Base-by-base conservation (phyloP, 1,140 invertebrate genomes). In the Brevipalpus yothersi region DNA sequence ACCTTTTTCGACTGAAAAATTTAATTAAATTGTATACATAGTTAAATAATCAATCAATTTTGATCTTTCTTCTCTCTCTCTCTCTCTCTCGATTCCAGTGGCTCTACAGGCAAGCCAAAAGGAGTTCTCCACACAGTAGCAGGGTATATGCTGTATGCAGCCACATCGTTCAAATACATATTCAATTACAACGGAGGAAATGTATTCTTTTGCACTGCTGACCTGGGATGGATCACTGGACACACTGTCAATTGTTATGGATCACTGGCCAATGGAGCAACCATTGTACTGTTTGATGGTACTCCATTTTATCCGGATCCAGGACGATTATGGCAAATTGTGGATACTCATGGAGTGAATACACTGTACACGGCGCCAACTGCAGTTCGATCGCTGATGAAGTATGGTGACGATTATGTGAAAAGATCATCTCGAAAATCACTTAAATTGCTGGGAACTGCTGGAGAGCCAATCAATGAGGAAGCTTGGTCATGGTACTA, bases 301-400 rank as follows among this genome's bases (percentile, higher is more conserved):
- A 87, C 86, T 0, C 92, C 92, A 10, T 92, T 89, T 68, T 81
- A 83, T 70, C 86, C 87, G 0, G 69, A 72, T 63, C 66, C 75
- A 13, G 71, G 88, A 67, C 79, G 93, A 56, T 92, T 86, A 68
- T 98, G 94, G 94, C 73, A 78, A 11, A 76, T 97, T 4, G 77
- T 95, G 57, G 82, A 93, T 65, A 94, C 95, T 67, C 94, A 94
- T 69, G 84, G 85, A 72, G 91, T 96, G 4, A 84, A 76, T 47
- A 91, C 93, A 72, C 95, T 99, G 71, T 98, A 98, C 71, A 98
- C 94, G 0, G 92, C 94, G 1, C 94, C 94, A 0, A 99, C 94
- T 8, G 94, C 93, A 9, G 90, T 98, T 51, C 77, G 94, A 60
- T 81, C 92, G 2, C 77, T 99, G 0, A 97, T 96, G 86, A 95